Evolutionary conservation across 2,113 vertebrate genomes (phyloP).

Genomic region (Rana temporaria): DNA sequence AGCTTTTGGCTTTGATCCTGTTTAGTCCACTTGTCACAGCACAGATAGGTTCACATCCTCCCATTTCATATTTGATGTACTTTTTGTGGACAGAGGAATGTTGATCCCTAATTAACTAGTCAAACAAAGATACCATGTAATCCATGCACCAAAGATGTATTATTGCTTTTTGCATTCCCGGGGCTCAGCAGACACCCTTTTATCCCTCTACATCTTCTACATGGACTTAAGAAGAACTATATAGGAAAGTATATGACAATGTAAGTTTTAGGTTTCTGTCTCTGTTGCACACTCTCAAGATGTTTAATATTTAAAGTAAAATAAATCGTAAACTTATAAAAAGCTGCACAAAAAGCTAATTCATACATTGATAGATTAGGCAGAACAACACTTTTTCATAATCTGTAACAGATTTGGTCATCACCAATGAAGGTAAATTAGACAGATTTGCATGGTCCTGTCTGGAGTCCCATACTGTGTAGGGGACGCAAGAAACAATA

Average conservation of each 20-base stretch:
- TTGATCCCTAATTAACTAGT: slow-evolving; percentile 56
- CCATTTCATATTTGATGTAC: slow-evolving; percentile 51
- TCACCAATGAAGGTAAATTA: no score
- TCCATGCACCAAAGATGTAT: slow-evolving; percentile 54
- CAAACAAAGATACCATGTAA: slow-evolving; percentile 52
- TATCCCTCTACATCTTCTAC: slow-evolving; percentile 21
- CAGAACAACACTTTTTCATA: no score
- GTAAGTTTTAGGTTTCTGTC: background rate
- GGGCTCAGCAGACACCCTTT: slow-evolving; percentile 45
- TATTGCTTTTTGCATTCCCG: slow-evolving; percentile 49
- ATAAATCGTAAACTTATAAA: no score
- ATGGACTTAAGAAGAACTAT: background rate
- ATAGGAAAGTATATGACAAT: background rate
- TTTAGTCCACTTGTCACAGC: slow-evolving; percentile 55
- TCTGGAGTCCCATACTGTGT: no score
- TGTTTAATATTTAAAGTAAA: no score
- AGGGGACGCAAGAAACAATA: no score
- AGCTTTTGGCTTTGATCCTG: slow-evolving; percentile 47
- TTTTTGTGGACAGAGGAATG: slow-evolving; percentile 52
- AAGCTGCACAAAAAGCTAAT: no score
- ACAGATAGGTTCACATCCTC: slow-evolving; percentile 46
- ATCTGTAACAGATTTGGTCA: no score
- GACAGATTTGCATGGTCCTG: no score
- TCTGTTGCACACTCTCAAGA: background rate
- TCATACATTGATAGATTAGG: no score